Evolutionary conservation across 2,888 invertebrate genomes (phyloP).

Genomic region (Hypomecis atomaria): DNA sequence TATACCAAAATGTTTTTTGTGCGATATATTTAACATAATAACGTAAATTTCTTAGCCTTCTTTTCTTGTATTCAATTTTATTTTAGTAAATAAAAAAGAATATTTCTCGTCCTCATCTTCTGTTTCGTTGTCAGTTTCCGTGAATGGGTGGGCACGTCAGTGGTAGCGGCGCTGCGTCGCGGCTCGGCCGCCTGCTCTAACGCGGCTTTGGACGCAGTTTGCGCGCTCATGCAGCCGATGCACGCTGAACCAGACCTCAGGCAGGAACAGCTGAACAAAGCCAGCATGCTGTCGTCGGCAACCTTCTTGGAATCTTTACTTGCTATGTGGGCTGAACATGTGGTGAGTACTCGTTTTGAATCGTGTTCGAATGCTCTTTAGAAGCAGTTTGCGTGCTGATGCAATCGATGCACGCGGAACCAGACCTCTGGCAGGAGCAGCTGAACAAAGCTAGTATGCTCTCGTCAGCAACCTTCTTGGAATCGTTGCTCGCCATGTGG

Average conservation of each 20-base stretch:
- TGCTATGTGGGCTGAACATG: conserved; percentile 97
- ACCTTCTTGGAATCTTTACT: conserved; percentile 96
- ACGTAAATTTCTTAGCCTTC: too few species aligned
- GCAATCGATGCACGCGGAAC: conserved; percentile 90
- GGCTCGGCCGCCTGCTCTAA: conserved; percentile 96
- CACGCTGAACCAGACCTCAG: conserved; percentile 97
- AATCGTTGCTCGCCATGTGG: too few species aligned
- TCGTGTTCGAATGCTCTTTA: too few species aligned
- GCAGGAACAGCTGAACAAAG: conserved; percentile 99
- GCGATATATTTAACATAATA: too few species aligned
- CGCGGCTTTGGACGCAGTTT: conserved; percentile 98
- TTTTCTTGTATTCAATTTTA: too few species aligned
- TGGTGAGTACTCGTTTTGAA: conserved; percentile 81
- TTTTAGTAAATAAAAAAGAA: too few species aligned
- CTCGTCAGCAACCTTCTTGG: conserved; percentile 67
- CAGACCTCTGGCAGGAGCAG: too few species aligned
- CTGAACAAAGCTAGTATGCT: conserved; percentile 81
- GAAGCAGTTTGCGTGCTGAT: too few species aligned
- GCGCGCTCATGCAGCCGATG: conserved; percentile 99
- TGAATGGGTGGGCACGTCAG: conserved; percentile 96
- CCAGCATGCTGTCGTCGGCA: conserved; percentile 95
- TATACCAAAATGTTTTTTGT: too few species aligned
- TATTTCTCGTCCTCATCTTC: too few species aligned
- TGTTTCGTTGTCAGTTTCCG: conserved; percentile 88
- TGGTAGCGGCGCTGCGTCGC: conserved; percentile 94